Conservation (phyloP, 2,888 invertebrate species). For the Zygogramma bicolorata region DNA sequence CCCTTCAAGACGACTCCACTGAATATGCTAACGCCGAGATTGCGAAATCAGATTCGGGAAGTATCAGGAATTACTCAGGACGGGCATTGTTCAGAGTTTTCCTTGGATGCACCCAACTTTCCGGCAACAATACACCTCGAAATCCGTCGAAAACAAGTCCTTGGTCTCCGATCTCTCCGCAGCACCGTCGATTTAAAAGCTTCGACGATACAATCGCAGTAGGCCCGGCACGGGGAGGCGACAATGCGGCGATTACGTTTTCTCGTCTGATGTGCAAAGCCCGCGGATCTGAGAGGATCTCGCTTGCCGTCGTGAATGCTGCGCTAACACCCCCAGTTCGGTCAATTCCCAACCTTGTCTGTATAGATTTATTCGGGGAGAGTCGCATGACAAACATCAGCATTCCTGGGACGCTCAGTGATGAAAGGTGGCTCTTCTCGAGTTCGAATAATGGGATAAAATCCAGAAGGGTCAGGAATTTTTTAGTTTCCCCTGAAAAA, state of each 20-base stretch:
- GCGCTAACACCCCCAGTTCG: constrained; percentile 45
- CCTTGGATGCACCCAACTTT: neutral
- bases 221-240: constrained; percentile 39
- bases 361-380: neutral
- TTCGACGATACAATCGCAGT: constrained; percentile 51
- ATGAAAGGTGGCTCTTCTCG: neutral
- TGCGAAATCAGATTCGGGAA: neutral
- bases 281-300: constrained; percentile 57
- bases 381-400: neutral
- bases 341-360: neutral
- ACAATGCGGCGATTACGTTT: constrained; percentile 62
- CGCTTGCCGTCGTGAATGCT: constrained; percentile 54
- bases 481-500: too few species aligned
- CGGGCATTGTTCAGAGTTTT: neutral
- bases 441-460: neutral
- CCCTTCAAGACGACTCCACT: neutral
- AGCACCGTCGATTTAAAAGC: constrained; percentile 47
- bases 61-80: neutral
- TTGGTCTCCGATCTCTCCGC: neutral
- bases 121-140: constrained; percentile 9
- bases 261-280: constrained; percentile 60
- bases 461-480: too few species aligned
- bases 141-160: neutral
- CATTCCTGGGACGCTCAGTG: neutral
- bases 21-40: neutral